Conservation (phyloP, 2,797 vertebrate species). For the Muscicapa striata region DNA sequence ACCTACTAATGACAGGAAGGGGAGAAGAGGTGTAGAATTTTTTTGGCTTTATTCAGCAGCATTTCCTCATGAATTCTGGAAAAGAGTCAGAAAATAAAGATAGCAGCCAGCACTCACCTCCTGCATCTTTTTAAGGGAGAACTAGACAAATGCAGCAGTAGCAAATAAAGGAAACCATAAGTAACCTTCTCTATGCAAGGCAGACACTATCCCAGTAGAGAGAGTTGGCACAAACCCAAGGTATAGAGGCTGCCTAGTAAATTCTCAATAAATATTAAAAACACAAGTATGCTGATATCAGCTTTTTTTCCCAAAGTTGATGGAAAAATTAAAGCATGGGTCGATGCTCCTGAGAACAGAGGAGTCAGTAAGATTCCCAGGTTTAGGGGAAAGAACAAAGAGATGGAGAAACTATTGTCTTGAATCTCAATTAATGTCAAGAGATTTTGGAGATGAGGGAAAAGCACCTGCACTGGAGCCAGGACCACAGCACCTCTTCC, state of each 20-base stretch:
- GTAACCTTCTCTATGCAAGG: neutral
- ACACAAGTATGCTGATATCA: neutral
- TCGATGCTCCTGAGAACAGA: neutral
- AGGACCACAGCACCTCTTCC: neutral
- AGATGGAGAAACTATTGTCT: neutral
- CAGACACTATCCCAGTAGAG: neutral
- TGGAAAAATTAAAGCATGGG: neutral
- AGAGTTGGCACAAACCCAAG: neutral
- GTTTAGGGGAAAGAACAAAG: neutral
- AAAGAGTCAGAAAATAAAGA: slow-evolving; percentile 43
- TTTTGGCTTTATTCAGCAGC: slow-evolving; percentile 36
- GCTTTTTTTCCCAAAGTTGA: neutral
- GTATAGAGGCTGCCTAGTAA: neutral
- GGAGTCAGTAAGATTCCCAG: neutral
- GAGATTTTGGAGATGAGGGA: neutral
- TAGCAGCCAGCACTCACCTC: slow-evolving; percentile 47
- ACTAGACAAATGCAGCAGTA: neutral
- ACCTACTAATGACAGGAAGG: slow-evolving; percentile 44
- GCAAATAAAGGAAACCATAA: neutral
- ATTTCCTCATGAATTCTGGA: slow-evolving; percentile 55
- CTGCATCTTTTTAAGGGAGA: slow-evolving; percentile 31
- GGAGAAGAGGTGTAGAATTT: slow-evolving; percentile 25
- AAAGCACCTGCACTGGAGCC: neutral
- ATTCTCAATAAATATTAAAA: slow-evolving; percentile 12
- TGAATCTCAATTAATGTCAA: neutral